phyloP scores from a whole-genome alignment of 1,140 invertebrate species.

The Micrasema longulum region DNA sequence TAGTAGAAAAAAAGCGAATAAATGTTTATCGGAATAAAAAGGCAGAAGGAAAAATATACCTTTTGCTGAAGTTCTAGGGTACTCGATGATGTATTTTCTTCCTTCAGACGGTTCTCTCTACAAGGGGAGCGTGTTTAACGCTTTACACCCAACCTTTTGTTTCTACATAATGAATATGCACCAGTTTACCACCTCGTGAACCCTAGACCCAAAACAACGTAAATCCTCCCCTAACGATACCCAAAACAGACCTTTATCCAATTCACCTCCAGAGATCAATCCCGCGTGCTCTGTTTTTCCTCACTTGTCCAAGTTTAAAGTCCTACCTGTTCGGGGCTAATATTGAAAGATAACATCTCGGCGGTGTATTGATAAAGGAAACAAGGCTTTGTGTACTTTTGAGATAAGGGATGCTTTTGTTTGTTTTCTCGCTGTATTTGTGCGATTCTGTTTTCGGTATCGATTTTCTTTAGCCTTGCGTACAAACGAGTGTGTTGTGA shows the following conservation, averaged over 20 bases:
- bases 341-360: conserved; percentile 54
- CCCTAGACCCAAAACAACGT: conserved; percentile 32
- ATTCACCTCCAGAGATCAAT: not conserved
- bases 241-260: conserved; percentile 29
- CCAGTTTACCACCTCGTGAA: conserved; percentile 53
- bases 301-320: conserved; percentile 18
- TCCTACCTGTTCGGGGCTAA: conserved; percentile 42
- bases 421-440: conserved; percentile 35
- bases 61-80: not conserved
- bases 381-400: conserved; percentile 51
- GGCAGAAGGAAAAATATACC: not conserved
- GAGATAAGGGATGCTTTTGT: conserved; percentile 50
- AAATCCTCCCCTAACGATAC: conserved; percentile 18
- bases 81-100: conserved; percentile 4
- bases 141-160: conserved; percentile 55
- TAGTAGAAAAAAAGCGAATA: not conserved
- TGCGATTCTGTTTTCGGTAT: conserved; percentile 49
- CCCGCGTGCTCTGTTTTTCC: not conserved
- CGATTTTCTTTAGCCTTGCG: conserved; percentile 48
- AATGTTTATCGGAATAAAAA: not conserved
- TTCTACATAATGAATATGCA: conserved; percentile 55
- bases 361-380: conserved; percentile 48
- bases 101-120: conserved; percentile 11
- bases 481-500: conserved; percentile 22
- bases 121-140: conserved; percentile 53